Evolutionary conservation across 2,113 vertebrate genomes (phyloP).

Genomic region (Tragelaphus imberbis): DNA sequence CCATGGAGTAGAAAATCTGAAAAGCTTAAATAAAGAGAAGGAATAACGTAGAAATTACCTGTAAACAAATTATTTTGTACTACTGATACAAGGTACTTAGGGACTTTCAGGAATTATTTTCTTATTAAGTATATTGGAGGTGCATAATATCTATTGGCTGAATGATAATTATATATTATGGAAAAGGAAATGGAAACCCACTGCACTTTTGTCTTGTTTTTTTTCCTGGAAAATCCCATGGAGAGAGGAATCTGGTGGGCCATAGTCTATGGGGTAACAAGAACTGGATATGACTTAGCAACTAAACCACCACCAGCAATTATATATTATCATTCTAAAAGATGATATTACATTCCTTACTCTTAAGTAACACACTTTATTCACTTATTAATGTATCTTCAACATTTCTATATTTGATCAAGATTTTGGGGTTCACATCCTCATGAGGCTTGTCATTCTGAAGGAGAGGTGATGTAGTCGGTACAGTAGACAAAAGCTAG

Average conservation of each 20-base stretch:
- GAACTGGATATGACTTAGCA: not conserved
- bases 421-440: not conserved
- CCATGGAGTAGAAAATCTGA: not conserved
- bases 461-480: not conserved
- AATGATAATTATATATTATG: not conserved
- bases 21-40: not conserved
- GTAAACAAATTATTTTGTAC: not conserved
- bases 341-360: not conserved
- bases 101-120: not conserved
- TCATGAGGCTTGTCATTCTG: not conserved
- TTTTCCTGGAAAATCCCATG: not conserved
- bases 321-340: not conserved
- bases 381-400: not conserved
- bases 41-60: not conserved
- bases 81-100: not conserved
- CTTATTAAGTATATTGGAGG: not conserved
- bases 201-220: not conserved
- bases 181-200: not conserved
- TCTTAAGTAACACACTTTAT: not conserved
- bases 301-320: not conserved
- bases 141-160: not conserved
- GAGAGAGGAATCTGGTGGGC: not conserved
- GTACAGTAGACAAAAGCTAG: not conserved
- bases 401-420: not conserved
- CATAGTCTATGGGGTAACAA: not conserved